A percentile compares a stretch with the other conserved stretches of the same genome.
Conservation (phyloP, 1,140 invertebrate species). For the Danaus plexippus region DNA sequence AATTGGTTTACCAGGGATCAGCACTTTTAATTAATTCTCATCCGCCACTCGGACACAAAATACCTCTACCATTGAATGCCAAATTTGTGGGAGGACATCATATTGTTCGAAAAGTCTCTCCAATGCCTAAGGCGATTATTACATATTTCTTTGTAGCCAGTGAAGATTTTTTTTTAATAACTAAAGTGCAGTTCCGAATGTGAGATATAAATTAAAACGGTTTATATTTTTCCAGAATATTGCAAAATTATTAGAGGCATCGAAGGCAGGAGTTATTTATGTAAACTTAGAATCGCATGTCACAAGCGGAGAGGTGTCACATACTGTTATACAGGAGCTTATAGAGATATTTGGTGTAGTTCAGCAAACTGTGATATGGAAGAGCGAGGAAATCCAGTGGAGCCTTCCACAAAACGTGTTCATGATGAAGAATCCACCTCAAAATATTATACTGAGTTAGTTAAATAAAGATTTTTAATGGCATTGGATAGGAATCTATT, state of each 20-base stretch:
- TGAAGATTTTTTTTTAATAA: no score
- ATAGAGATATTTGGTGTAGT: slow-evolving; percentile 27
- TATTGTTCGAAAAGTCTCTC: slow-evolving; percentile 10
- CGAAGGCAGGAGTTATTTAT: slow-evolving; percentile 73
- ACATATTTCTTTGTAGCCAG: no score
- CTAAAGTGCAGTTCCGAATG: no score
- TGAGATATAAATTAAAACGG: slow-evolving; percentile 3
- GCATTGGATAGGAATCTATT: background rate
- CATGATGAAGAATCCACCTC: slow-evolving; percentile 28
- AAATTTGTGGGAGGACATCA: slow-evolving; percentile 41
- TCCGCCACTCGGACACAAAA: slow-evolving; percentile 26
- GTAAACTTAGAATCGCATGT: slow-evolving; percentile 75
- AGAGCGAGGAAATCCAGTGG: slow-evolving; percentile 22
- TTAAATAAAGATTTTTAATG: slow-evolving; percentile 8
- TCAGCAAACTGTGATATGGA: slow-evolving; percentile 39
- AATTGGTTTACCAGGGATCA: slow-evolving; percentile 28
- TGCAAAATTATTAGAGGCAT: slow-evolving; percentile 68
- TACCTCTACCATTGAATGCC: slow-evolving; percentile 29
- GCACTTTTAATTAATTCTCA: slow-evolving; percentile 37
- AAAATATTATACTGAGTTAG: slow-evolving; percentile 35
- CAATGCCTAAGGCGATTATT: slow-evolving; percentile 25
- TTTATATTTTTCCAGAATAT: slow-evolving; percentile 36
- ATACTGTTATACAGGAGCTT: slow-evolving; percentile 45
- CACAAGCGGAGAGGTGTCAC: slow-evolving; percentile 59
- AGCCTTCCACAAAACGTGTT: slow-evolving; percentile 35